Percentiles rank a stretch among this genome's conserved stretches.
phyloP scores from a whole-genome alignment of 1,140 invertebrate species.

The Bombus terrestris region DNA sequence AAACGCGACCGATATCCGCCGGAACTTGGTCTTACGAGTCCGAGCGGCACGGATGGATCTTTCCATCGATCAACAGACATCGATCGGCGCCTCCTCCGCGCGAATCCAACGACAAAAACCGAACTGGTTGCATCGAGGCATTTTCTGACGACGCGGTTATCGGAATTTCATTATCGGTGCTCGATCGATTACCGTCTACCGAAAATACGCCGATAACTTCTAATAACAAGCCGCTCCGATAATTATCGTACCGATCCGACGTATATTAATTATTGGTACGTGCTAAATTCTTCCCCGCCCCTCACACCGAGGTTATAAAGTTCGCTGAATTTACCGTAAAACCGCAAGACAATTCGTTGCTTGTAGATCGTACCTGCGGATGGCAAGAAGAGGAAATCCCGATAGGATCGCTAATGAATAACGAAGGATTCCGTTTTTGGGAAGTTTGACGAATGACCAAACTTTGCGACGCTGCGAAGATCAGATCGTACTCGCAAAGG shows the following conservation, averaged over 20 bases:
- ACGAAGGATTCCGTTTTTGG: neutral
- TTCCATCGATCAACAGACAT: conserved; percentile 1
- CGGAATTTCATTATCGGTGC: conserved; percentile 67
- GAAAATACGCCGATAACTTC: conserved; percentile 63
- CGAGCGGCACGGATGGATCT: neutral
- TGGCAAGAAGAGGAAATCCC: too few species aligned
- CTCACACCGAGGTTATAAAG: neutral
- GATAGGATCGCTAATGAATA: neutral
- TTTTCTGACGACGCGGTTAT: conserved; percentile 62
- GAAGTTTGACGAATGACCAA: too few species aligned
- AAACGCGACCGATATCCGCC: conserved; percentile 4
- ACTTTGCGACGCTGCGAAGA: too few species aligned
- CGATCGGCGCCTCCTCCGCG: neutral
- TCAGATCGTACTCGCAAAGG: too few species aligned
- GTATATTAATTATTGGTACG: conserved; percentile 63
- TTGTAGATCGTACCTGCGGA: neutral
- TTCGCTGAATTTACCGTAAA: neutral
- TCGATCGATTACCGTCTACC: conserved; percentile 60
- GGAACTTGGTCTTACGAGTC: neutral
- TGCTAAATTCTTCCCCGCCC: conserved; percentile 47
- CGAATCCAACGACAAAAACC: conserved; percentile 38
- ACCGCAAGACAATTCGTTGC: neutral
- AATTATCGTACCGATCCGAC: conserved; percentile 62
- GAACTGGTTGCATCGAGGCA: conserved; percentile 49
- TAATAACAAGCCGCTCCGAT: conserved; percentile 59